Base-by-base conservation (phyloP, 2,797 vertebrate species). In the Clarias platycephalus region DNA sequence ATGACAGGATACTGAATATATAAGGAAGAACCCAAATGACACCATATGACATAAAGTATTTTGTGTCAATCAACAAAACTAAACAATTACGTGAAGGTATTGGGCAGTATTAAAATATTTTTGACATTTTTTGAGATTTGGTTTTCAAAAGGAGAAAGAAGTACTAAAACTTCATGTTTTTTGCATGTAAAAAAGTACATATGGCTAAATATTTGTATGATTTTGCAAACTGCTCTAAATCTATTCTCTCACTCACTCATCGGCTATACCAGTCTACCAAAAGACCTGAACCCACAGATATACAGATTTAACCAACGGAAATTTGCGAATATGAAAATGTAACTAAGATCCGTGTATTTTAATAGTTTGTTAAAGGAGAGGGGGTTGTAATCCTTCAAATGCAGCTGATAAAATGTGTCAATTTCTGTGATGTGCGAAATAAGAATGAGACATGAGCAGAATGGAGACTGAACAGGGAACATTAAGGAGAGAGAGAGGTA, bases 401-500 rank as follows among this genome's bases (percentile, higher is more conserved):
- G 58, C 31, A n/a, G 76, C 16, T 60, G 44, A 77, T 77, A 49
- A 49, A 49, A 12, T 49, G 57, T 78, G 34, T 58, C 40, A 49
- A 78, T 78, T 78, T 78, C 34, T 78, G 57, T 62, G 76, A 62
- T 40, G 31, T 77, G 57, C 5, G 74, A 62, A 64, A 63, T 57
- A n/a, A 70, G 28, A 44, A 86, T 24, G 49, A 78, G 72, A 64
- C 68, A 58, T 71, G 62, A 16, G 55, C 37, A 74, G 62, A 49
- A 67, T 81, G 60, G 40, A 76, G 71, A 63, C 64, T 22, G 40
- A 55, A 37, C 55, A 67, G 53, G 24, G 55, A 18, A 55, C 76
- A 55, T 63, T 37, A 82, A 76, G 44, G 44, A 83, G 44, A 82
- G 10, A n/a, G 20, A 80, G 62, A 44, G 72, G 67, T 62, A 77